Conservation (phyloP, 2,888 invertebrate genomes). For the Agonum fuliginosum region DNA sequence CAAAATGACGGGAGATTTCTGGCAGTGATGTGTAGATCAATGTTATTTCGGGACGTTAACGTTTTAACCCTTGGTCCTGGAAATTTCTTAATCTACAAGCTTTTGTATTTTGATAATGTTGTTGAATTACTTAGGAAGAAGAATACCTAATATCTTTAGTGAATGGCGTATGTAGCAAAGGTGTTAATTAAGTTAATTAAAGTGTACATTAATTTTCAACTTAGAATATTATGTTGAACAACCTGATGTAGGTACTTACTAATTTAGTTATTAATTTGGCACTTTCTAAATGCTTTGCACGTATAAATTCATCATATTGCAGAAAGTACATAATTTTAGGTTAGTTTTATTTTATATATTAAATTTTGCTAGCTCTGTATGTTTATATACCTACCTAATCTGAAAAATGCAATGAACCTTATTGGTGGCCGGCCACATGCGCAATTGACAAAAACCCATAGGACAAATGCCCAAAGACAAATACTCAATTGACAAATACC, state of each 20-base stretch:
- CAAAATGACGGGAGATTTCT: neutral
- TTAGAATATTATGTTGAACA: neutral
- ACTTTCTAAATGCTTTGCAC: conserved; percentile 19
- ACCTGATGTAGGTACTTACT: conserved; percentile 3
- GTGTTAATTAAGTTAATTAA: neutral
- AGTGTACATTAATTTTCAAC: neutral
- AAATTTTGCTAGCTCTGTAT: too few species aligned
- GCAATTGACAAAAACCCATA: too few species aligned
- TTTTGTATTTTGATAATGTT: neutral
- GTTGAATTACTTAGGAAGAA: neutral
- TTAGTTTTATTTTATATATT: too few species aligned
- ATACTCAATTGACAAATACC: too few species aligned
- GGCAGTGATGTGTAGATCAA: neutral
- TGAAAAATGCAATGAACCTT: too few species aligned
- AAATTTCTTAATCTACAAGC: neutral
- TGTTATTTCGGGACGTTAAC: neutral
- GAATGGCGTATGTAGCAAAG: neutral
- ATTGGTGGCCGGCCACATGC: too few species aligned
- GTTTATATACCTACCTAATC: too few species aligned
- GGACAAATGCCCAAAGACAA: too few species aligned
- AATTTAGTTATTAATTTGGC: conserved; percentile 30
- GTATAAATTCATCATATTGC: neutral
- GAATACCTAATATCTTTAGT: too few species aligned
- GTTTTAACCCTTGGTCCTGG: neutral
- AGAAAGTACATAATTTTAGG: too few species aligned